A percentile compares a stretch with the other conserved stretches of the same genome.
phyloP scores from a whole-genome alignment of 2,888 invertebrate species.

The Acronicta aceris region DNA sequence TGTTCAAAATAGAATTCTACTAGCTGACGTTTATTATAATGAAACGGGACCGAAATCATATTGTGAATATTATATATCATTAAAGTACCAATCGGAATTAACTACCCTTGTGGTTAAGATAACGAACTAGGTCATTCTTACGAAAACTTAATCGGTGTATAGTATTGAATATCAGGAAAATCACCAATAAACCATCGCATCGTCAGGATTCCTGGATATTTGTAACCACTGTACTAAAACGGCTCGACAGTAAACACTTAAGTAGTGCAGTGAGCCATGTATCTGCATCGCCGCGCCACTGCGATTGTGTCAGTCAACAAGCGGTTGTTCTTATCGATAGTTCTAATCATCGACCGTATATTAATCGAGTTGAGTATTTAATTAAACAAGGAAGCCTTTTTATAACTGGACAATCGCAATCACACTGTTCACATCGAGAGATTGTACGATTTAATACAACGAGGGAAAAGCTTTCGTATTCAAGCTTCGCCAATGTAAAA shows the following conservation, averaged over 20 bases:
- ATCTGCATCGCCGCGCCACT: conserved; percentile 4
- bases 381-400: background rate
- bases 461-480: too few species aligned
- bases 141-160: background rate
- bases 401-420: background rate
- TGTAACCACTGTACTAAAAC: background rate
- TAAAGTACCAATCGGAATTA: too few species aligned
- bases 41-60: too few species aligned
- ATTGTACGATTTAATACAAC: background rate
- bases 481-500: background rate
- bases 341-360: conserved; percentile 4
- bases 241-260: conserved; percentile 2
- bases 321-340: conserved; percentile 9
- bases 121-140: too few species aligned
- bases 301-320: conserved; percentile 26
- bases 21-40: too few species aligned
- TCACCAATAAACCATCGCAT: background rate
- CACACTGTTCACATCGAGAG: background rate
- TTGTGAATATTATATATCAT: too few species aligned
- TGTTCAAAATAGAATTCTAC: too few species aligned
- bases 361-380: background rate
- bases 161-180: background rate
- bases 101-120: too few species aligned
- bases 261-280: background rate
- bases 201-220: background rate